Conservation (phyloP, 2,113 vertebrate genomes). For the Mandrillus leucophaeus region DNA sequence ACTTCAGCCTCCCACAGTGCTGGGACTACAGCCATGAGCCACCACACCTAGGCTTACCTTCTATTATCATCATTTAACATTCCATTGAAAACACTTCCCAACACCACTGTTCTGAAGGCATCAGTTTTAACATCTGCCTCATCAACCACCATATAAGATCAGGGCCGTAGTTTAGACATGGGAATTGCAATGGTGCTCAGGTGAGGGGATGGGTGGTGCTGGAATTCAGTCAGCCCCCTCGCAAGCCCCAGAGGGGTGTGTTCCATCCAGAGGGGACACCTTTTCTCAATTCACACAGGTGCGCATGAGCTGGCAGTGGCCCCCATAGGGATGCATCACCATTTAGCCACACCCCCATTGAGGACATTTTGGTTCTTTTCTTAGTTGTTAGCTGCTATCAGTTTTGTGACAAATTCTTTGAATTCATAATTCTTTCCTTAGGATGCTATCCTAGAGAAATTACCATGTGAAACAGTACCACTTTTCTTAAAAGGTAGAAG, state of each 20-base stretch:
- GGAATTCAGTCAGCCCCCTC: not conserved
- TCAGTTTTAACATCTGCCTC: not conserved
- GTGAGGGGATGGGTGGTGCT: not conserved
- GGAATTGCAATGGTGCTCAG: not conserved
- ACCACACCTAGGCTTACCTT: not conserved
- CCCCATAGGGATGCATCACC: no score
- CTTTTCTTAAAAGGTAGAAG: not conserved
- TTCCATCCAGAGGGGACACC: not conserved
- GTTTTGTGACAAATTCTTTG: not conserved
- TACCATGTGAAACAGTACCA: not conserved
- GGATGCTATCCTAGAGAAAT: not conserved
- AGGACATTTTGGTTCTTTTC: not conserved
- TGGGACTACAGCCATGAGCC: no score
- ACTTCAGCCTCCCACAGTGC: no score
- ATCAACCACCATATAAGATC: accelerated
- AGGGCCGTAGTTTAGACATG: not conserved
- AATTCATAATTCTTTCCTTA: not conserved
- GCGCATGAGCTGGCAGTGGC: not conserved
- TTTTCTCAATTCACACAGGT: not conserved
- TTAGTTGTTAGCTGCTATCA: not conserved
- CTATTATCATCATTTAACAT: not conserved
- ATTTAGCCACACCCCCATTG: not conserved
- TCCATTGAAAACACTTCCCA: not conserved
- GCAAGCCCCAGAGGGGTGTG: accelerated
- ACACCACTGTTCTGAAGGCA: not conserved